Evolutionary conservation across 2,113 vertebrate species (phyloP).

Genomic region (Isichthys henryi): DNA sequence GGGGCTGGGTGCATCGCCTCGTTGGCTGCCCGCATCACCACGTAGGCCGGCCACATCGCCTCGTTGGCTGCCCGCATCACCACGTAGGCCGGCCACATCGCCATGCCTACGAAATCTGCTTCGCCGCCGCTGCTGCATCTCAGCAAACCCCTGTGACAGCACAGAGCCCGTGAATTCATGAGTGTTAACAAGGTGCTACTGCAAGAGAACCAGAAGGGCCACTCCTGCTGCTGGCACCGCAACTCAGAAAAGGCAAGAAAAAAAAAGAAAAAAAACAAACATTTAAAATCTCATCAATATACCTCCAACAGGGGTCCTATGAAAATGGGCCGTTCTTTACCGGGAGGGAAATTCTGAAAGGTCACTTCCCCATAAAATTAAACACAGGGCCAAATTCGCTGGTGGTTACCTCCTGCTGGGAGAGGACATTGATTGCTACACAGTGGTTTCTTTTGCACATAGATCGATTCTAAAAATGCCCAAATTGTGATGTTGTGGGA

Average conservation of each 20-base stretch:
- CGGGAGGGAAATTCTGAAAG: background rate
- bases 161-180: constrained; percentile 30
- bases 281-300: background rate
- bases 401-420: background rate
- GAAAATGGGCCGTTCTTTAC: background rate
- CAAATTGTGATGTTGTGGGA: background rate
- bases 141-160: constrained; percentile 87
- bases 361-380: background rate
- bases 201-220: constrained; percentile 1
- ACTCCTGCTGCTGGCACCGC: background rate
- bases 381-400: background rate
- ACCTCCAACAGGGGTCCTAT: background rate
- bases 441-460: background rate
- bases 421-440: background rate
- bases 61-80: constrained; percentile 61
- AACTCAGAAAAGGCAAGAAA: background rate
- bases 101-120: constrained; percentile 81
- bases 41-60: no score
- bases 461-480: background rate
- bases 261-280: background rate
- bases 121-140: constrained; percentile 97
- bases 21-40: constrained; percentile 82
- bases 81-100: constrained; percentile 59
- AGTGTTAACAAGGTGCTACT: background rate
- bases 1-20: constrained; percentile 75